These are phyloP conservation scores for Drymonia ruficornis DNA, from an alignment of 2,888 invertebrate genomes.

Conservation along the genomic window DNA sequence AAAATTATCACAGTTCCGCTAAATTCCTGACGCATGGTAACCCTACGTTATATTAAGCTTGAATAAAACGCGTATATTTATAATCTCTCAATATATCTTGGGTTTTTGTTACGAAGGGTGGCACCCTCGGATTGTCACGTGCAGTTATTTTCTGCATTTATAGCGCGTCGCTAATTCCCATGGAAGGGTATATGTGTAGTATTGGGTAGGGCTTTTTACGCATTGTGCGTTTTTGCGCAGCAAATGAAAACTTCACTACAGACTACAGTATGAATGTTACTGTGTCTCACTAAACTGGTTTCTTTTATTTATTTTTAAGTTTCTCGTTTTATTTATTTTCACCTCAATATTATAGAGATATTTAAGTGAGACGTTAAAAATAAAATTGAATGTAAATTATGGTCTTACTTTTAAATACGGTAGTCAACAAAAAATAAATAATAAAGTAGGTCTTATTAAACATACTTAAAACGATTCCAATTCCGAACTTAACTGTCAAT, in stretches of 20 bases:
- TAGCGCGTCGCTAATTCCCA: constrained; percentile 59
- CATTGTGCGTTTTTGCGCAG: constrained; percentile 8
- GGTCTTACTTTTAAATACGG: too few relatives aligned
- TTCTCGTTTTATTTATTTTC: neutral
- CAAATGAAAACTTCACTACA: constrained; percentile 4
- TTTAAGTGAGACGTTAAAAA: neutral
- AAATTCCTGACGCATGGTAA: neutral
- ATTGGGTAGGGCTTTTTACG: constrained; percentile 1
- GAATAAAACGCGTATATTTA: constrained; percentile 25
- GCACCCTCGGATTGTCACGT: constrained; percentile 59
- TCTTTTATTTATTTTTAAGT: neutral
- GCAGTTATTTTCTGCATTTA: constrained; percentile 66
- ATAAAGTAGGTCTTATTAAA: too few relatives aligned
- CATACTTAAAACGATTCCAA: neutral
- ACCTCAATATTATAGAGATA: neutral
- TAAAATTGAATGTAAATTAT: neutral
- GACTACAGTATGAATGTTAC: constrained; percentile 1
- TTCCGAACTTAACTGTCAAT: constrained; percentile 26
- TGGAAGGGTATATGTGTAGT: constrained; percentile 16
- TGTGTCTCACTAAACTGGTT: constrained; percentile 4
- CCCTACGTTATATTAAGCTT: constrained; percentile 6
- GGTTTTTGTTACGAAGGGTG: constrained; percentile 51
- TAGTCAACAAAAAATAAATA: too few relatives aligned
- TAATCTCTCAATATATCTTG: constrained; percentile 26
- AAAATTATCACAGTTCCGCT: neutral